Evolutionary conservation across 2,888 invertebrate species (phyloP), one percentile per base, ranked within the genome.

Genomic region (Dorcus parallelipipedus): DNA sequence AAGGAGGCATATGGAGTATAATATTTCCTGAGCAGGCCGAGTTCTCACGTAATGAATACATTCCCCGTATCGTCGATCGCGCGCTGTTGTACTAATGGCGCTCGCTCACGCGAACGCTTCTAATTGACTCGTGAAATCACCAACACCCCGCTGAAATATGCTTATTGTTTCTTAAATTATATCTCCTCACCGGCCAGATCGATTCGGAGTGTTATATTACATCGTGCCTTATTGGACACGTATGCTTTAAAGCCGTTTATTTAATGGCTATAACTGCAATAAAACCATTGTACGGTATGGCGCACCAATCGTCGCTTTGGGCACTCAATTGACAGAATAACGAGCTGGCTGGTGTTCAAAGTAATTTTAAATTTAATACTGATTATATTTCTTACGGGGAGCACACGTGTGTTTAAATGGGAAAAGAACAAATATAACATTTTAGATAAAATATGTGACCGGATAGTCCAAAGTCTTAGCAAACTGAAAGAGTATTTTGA

Each of bases 41-140:
- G 70, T 73, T 74, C 73, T 72, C 73, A 72, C 70, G 70, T 76
- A 75, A 75, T 75, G 74, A 75, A 75, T 73, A 73, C 73, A 70
- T 72, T 65, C 57, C 56, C 61, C 56, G 59, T 64, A 62, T 65
- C 65, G 39, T 52, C 52, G 64, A 64, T 65, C 65, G 64, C 64
- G 61, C 60, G 61, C 60, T 63, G 62, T 58, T 58, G 54, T 63
- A 63, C 70, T 77, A 76, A 77, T 77, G 76, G 74, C 71, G 67
- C 66, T 60, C 69, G 65, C 72, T 70, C 77, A 77, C 76, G 77
- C 76, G 60, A 73, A 71, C 65, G 60, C 66, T 66, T 70, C 74
- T 76, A 77, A 77, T 77, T 77, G 77, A 77, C 76, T 76, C 72
- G 73, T 75, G 75, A 75, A 75, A 72, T 72, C 71, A 66, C 73